Evolutionary conservation across 2,888 invertebrate genomes (phyloP).

Genomic region (Podabrus alpinus): DNA sequence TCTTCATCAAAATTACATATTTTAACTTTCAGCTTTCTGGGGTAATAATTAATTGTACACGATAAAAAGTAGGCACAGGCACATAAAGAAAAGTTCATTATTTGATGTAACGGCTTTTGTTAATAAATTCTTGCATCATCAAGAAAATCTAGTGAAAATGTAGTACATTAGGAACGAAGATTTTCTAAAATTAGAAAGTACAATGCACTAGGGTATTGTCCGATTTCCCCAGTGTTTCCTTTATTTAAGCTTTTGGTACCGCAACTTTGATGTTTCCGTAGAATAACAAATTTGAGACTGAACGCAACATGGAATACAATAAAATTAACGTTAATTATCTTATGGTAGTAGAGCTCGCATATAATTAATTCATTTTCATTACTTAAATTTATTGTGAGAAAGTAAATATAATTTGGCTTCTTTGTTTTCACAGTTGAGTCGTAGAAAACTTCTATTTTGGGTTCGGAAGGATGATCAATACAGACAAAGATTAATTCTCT

Average conservation of each 20-base stretch:
- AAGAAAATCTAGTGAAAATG: neutral
- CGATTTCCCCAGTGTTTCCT: neutral
- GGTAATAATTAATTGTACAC: neutral
- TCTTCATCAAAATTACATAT: too few relatives aligned
- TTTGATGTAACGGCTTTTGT: neutral
- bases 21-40: neutral
- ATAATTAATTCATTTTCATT: neutral
- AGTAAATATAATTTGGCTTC: neutral
- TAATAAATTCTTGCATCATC: neutral
- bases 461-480: neutral
- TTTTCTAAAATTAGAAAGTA: slow-evolving; percentile 4
- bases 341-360: neutral
- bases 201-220: slow-evolving; percentile 1
- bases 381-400: neutral
- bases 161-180: neutral
- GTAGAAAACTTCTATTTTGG: neutral
- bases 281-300: neutral
- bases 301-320: neutral
- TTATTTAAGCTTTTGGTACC: neutral
- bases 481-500: neutral
- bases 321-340: neutral
- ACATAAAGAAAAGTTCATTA: neutral
- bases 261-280: neutral
- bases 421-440: neutral
- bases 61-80: neutral